These are phyloP conservation scores for Lasioglossum oenotherae DNA, from an alignment of 2,888 invertebrate species.

Conservation along the genomic window DNA sequence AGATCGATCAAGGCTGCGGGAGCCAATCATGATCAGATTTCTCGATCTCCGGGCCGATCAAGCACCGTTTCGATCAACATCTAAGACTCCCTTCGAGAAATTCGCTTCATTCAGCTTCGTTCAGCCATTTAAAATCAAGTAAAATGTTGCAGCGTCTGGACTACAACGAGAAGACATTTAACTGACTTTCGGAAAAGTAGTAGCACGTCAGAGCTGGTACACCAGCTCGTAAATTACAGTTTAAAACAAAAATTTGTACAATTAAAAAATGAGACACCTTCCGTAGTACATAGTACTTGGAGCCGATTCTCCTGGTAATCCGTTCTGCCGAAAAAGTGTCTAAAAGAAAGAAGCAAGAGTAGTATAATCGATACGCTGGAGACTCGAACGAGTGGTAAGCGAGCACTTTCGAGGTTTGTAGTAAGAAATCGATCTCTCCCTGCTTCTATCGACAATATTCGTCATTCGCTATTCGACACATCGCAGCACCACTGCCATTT, in stretches of 20 bases:
- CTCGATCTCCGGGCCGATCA: neutral
- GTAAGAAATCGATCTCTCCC: neutral
- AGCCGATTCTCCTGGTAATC: neutral
- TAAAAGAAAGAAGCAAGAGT: neutral
- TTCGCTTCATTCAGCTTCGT: neutral
- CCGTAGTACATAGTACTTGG: neutral
- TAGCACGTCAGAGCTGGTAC: neutral
- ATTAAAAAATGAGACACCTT: no score
- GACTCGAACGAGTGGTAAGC: neutral
- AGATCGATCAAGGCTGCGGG: slow-evolving; percentile 4
- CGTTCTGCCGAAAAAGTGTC: neutral
- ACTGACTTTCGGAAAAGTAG: neutral
- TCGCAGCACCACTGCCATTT: neutral
- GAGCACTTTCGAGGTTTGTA: neutral
- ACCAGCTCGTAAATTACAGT: no score
- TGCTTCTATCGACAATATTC: neutral
- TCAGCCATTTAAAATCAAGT: neutral
- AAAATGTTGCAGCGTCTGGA: no score
- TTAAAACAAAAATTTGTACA: neutral
- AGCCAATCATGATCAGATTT: neutral
- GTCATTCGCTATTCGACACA: no score
- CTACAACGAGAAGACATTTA: neutral
- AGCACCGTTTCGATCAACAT: neutral
- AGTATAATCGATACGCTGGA: no score
- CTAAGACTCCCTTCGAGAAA: neutral